Base-by-base conservation (phyloP, 2,888 invertebrate genomes). In the Keiferia lycopersicella region DNA sequence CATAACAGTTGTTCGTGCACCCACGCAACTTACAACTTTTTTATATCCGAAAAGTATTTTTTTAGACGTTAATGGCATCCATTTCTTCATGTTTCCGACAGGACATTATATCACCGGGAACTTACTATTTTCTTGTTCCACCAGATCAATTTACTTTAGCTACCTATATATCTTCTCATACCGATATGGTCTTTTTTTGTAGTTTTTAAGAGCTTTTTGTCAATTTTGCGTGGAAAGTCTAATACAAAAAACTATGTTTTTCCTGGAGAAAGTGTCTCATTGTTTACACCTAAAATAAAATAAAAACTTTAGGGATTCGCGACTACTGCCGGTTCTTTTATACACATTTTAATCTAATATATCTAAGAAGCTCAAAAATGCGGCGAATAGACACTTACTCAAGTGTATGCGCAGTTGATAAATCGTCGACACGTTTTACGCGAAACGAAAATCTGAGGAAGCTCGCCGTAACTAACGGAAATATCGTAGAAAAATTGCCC, bases 1-100 rank as follows among this genome's bases (percentile, higher is more conserved):
- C 80, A 80, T 79, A 81, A 80, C 80, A 79, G 78, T 84, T 80
- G 78, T 81, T 79, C 75, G 74, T 71, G 73, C 75, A 77, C 80
- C 78, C 78, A 78, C 82, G 77, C 78, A 75, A 80, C 73, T 80
- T 77, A 69, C 70, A 76, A 82, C 77, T 81, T 79, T 77, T 78
- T 75, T 81, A 82, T 79, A 75, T 73, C 73, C 53, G 64, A 67
- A 69, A 73, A 69, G 70, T 73, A 75, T 75, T 78, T 78, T n/a
- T 76, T 78, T 76, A 71, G 65, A 69, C 68, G 73, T 68, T 66
- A 62, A 67, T 67, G 62, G 61, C 26, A 65, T 39, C 64, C 50
- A 61, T 34, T 61, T 61, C n/a, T 30, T 60, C 60, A 60, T 60
- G 41, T 62, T 56, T 64, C 61, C 14, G 41, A 53, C 26, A 38